These are phyloP conservation scores for Meteorus colon DNA, from an alignment of 2,888 invertebrate genomes.

Conservation along the genomic window DNA sequence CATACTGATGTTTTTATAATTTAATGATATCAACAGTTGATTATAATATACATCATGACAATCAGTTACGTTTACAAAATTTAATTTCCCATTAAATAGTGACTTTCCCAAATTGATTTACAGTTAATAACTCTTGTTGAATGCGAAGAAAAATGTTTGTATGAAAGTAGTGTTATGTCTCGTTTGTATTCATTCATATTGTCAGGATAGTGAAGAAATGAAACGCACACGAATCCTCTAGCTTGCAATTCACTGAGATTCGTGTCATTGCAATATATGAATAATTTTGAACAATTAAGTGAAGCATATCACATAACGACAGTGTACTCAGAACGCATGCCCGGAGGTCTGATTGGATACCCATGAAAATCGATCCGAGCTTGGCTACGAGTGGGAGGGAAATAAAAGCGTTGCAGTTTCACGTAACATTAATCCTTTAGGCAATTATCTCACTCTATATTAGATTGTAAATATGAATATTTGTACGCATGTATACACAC, in stretches of 20 bases:
- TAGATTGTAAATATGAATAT: slow-evolving; percentile 12
- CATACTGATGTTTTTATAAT: too few relatives aligned
- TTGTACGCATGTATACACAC: neutral
- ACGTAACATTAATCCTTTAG: slow-evolving; percentile 21
- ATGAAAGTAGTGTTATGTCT: too few relatives aligned
- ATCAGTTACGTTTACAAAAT: too few relatives aligned
- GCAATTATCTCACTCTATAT: neutral
- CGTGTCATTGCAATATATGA: neutral
- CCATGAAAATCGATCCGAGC: slow-evolving; percentile 27
- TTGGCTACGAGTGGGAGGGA: neutral
- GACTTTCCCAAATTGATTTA: neutral
- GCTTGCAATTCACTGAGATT: slow-evolving; percentile 31
- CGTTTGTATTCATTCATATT: too few relatives aligned
- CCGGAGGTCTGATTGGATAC: slow-evolving; percentile 12
- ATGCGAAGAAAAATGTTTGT: too few relatives aligned
- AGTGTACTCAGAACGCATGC: slow-evolving; percentile 27
- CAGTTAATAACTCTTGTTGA: neutral
- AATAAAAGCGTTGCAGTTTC: neutral
- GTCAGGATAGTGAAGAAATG: neutral
- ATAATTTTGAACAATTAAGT: slow-evolving; percentile 49
- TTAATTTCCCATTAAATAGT: too few relatives aligned
- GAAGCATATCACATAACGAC: slow-evolving; percentile 42
- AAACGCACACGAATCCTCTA: slow-evolving; percentile 51
- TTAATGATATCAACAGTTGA: too few relatives aligned
- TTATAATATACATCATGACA: too few relatives aligned